Conservation (phyloP, 2,888 invertebrate species). For the Acrobasis suavella region DNA sequence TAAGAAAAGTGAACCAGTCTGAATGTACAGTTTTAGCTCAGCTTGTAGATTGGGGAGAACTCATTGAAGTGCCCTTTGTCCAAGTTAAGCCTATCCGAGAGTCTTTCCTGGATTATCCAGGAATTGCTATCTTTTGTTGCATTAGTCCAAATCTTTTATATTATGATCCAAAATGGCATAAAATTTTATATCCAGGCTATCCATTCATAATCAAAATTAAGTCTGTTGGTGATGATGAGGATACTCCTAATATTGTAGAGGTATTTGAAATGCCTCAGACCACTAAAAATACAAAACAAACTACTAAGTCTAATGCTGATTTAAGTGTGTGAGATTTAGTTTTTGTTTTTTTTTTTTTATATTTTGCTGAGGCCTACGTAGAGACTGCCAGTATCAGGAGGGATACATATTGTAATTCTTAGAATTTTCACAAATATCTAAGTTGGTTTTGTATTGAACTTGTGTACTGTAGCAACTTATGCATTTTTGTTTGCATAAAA, state of each 20-base stretch:
- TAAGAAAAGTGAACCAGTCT: conserved; percentile 33
- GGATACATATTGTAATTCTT: too few relatives aligned
- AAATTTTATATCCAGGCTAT: conserved; percentile 29
- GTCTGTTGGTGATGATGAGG: conserved; percentile 23
- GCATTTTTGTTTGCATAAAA: too few relatives aligned
- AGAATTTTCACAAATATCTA: too few relatives aligned
- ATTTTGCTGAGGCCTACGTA: too few relatives aligned
- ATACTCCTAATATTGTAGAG: conserved; percentile 25
- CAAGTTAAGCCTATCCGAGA: conserved; percentile 35
- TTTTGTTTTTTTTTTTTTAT: too few relatives aligned
- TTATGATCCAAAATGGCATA: conserved; percentile 26
- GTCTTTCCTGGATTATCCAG: conserved; percentile 20
- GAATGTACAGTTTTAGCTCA: conserved; percentile 33
- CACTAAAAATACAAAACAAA: too few relatives aligned
- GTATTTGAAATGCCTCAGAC: neutral
- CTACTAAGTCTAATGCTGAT: too few relatives aligned
- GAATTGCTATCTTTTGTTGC: conserved; percentile 28
- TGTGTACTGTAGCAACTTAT: too few relatives aligned
- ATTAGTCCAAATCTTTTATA: conserved; percentile 24
- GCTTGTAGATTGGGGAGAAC: conserved; percentile 42
- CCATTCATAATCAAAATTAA: conserved; percentile 29
- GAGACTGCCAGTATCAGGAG: too few relatives aligned
- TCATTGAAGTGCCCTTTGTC: conserved; percentile 30
- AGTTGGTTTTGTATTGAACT: too few relatives aligned
- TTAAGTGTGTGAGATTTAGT: too few relatives aligned